These are phyloP conservation scores for Eumerus sabulonum DNA, from an alignment of 2,888 invertebrate genomes.

Conservation along the genomic window DNA sequence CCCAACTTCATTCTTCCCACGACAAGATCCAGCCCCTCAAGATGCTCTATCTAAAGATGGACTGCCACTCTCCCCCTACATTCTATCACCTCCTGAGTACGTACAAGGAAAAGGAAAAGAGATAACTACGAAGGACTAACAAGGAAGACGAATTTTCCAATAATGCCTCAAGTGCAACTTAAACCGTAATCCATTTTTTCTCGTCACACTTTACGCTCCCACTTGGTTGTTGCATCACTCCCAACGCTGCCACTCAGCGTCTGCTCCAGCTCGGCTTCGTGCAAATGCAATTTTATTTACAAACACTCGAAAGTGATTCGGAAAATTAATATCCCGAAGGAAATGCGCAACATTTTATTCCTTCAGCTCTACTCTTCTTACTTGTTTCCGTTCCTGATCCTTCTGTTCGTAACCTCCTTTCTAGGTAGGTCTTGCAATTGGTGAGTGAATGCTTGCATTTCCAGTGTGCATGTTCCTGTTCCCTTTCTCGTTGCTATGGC, in stretches of 20 bases:
- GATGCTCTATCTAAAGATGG: slow-evolving; percentile 14
- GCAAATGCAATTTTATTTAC: slow-evolving; percentile 62
- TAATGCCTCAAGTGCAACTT: slow-evolving; percentile 58
- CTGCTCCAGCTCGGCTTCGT: too few relatives aligned
- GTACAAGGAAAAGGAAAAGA: slow-evolving; percentile 2
- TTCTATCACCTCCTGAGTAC: slow-evolving; percentile 38
- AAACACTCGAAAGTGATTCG: slow-evolving; percentile 68
- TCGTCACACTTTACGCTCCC: slow-evolving; percentile 11
- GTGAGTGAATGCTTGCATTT: not conserved
- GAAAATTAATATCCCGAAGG: slow-evolving; percentile 68
- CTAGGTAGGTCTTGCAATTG: too few relatives aligned
- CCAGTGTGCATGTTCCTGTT: too few relatives aligned
- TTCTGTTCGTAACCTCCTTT: not conserved
- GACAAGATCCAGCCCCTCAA: too few relatives aligned
- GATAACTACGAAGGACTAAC: not conserved
- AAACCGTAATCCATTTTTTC: slow-evolving; percentile 51
- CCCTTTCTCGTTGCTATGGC: too few relatives aligned
- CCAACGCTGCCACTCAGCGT: too few relatives aligned
- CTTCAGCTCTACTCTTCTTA: slow-evolving; percentile 5
- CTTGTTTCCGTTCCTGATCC: slow-evolving; percentile 28
- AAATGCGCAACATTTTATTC: slow-evolving; percentile 55
- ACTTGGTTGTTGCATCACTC: too few relatives aligned
- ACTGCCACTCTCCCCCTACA: slow-evolving; percentile 18
- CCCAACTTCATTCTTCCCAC: slow-evolving; percentile 22
- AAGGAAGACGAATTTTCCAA: slow-evolving; percentile 37